Evolutionary conservation across 2,888 invertebrate genomes (phyloP).

Genomic region (Drosophila pseudotalamancana): DNA sequence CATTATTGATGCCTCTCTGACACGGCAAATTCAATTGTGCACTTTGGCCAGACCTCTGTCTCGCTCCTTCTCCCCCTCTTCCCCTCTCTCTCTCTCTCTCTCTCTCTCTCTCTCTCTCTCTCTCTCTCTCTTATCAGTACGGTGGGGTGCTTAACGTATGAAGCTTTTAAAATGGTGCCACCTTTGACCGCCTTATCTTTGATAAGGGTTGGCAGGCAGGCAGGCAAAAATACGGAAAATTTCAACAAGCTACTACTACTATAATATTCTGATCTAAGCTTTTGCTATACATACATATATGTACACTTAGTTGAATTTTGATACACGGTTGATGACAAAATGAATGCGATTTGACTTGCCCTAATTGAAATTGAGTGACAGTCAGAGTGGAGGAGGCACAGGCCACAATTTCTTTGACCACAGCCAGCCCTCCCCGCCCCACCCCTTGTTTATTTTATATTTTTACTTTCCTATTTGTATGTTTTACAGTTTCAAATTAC

Average conservation of each 20-base stretch:
- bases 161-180: conserved; percentile 19
- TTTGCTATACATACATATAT: no score
- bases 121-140: conserved; percentile 15
- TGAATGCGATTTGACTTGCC: conserved; percentile 22
- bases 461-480: conserved; percentile 27
- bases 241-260: background rate
- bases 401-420: no score
- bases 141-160: background rate
- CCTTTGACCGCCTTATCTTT: conserved; percentile 22
- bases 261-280: background rate
- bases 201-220: conserved; percentile 39
- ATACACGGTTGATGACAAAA: background rate
- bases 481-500: conserved; percentile 45
- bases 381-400: background rate
- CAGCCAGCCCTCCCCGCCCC: background rate
- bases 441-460: background rate
- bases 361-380: conserved; percentile 58
- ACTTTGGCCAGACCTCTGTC: background rate
- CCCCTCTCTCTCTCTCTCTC: background rate
- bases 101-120: background rate
- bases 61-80: background rate
- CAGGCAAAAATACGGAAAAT: background rate
- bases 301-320: no score
- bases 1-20: conserved; percentile 69
- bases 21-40: conserved; percentile 69